Base-by-base conservation (phyloP, 2,888 invertebrate species). In the Drosophila demipolita region DNA sequence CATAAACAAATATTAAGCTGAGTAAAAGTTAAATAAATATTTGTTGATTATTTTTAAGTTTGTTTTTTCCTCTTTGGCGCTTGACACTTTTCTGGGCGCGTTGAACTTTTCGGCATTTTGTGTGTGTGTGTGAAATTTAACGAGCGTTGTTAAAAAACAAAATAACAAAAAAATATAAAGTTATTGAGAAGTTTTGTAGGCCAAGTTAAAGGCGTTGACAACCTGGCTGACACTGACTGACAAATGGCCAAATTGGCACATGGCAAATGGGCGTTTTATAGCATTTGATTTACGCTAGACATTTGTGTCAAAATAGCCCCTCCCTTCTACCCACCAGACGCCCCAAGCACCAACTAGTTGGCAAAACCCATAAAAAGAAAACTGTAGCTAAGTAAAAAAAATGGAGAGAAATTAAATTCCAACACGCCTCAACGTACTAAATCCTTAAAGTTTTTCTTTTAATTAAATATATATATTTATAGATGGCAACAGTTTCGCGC, bases 21-120 rank as follows among this genome's bases (percentile, higher is more conserved):
- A 54, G 73, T 66, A 79, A 81, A 80, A 78, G 71, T 71, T 68
- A 66, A 78, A 64, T 68, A 77, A 66, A 78, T 78, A 79, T 79
- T 79, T 76, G 76, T 65, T 67, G 66, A 70, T 73, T 73, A 66
- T 66, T 66, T 38, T 38, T 7, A 23, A 49, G 29, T 12, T 23
- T 45, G 9, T 35, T 35, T 55, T 63, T 66, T 11, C 12, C 54
- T 63, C 12, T 58, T 63, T 52, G 38, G 42, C 33, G 61, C 55
- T 67, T 69, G 73, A 66, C 76, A 74, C 32, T 65, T 76, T 68
- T 58, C 53, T 68, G 82, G 73, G 78, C 76, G 53, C 83, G 79
- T 85, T 85, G 81, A 84, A 84, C 84, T 59, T 80, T 73, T 60
- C 75, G 58, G 52, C 70, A 52, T 78, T 75, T 82, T 8, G 45